Conservation (phyloP, 2,113 vertebrate species). For the Hystrix brachyura region DNA sequence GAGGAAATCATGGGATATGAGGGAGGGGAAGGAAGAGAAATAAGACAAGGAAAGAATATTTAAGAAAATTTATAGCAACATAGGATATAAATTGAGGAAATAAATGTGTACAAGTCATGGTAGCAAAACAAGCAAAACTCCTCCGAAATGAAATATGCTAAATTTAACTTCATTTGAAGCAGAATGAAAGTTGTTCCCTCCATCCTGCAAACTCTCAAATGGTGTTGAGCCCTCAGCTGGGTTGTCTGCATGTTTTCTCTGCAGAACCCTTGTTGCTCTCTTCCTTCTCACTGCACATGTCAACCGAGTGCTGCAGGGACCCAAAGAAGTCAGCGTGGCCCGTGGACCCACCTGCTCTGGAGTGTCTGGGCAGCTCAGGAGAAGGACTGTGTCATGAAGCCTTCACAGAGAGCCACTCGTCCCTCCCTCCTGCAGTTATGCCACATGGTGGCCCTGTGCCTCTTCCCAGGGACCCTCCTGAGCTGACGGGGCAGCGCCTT, state of each 20-base stretch:
- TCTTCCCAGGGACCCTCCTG: background rate
- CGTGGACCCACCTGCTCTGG: background rate
- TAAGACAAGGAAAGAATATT: conserved; percentile 21
- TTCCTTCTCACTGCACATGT: too few relatives aligned
- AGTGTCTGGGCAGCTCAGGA: background rate
- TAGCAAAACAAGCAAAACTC: conserved; percentile 28
- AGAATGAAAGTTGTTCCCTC: background rate
- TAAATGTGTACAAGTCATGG: background rate
- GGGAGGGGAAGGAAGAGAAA: background rate
- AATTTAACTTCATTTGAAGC: conserved; percentile 39
- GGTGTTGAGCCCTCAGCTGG: background rate
- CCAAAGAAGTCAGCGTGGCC: background rate
- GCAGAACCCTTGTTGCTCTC: background rate
- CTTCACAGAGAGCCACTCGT: background rate
- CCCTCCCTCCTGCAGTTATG: background rate
- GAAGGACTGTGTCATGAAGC: background rate
- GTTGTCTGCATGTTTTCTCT: conserved; percentile 20
- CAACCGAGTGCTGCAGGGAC: background rate
- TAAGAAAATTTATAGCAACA: conserved; percentile 51
- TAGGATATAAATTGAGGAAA: conserved; percentile 40
- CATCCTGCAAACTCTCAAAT: background rate
- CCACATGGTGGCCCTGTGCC: accelerated
- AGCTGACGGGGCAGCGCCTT: background rate
- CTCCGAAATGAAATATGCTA: conserved; percentile 55
- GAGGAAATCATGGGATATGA: conserved; percentile 63